These are phyloP conservation scores for Pyrgus malvae DNA, from an alignment of 2,888 invertebrate genomes.

Conservation along the genomic window DNA sequence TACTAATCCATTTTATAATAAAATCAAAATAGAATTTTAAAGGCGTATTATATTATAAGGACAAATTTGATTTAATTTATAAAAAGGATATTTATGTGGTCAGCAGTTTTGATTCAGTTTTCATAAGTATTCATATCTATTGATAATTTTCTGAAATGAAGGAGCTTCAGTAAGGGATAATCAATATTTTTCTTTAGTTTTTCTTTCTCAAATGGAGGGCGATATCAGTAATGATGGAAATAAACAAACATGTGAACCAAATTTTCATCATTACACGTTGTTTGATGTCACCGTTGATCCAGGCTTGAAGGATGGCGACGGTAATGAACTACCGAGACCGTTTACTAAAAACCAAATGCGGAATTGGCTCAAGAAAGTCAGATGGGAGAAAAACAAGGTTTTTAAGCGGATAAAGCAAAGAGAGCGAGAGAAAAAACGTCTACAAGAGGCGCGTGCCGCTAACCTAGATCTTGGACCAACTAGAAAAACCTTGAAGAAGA, in stretches of 20 bases:
- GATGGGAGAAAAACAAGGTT: constrained; percentile 87
- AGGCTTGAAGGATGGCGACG: constrained; percentile 71
- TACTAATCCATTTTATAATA: no score
- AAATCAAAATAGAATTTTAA: no score
- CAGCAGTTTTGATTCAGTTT: no score
- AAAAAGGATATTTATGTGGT: no score
- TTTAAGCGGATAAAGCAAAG: constrained; percentile 88
- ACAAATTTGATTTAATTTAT: no score
- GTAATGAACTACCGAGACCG: constrained; percentile 69
- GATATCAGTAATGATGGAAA: not conserved
- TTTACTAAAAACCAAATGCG: constrained; percentile 85
- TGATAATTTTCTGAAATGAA: no score
- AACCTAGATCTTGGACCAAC: constrained; percentile 89
- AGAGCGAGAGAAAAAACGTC: constrained; percentile 85
- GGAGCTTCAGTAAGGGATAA: no score
- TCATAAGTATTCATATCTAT: no score
- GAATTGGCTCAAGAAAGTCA: constrained; percentile 85
- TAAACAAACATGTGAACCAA: constrained; percentile 29
- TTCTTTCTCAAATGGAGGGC: constrained; percentile 15
- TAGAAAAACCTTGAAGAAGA: constrained; percentile 89
- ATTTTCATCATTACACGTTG: constrained; percentile 59
- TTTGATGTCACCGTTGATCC: constrained; percentile 69
- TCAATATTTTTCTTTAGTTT: no score
- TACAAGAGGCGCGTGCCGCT: constrained; percentile 85
- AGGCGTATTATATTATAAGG: no score